Evolutionary conservation across 2,113 vertebrate species (phyloP).

Genomic region (Chaetura pelagica): DNA sequence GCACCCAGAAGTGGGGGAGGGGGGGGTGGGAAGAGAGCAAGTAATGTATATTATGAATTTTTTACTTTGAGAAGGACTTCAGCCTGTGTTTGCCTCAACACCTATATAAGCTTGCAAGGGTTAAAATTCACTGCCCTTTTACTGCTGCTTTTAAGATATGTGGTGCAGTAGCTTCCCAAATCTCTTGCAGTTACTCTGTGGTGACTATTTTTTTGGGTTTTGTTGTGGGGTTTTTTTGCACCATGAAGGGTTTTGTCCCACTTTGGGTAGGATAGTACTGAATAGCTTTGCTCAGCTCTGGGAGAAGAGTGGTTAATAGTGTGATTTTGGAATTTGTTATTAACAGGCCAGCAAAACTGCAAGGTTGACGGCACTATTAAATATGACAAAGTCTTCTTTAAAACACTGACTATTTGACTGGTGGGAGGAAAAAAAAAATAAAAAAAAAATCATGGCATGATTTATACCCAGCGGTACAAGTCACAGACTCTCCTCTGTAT

Average conservation of each 20-base stretch:
- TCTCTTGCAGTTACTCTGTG: neutral
- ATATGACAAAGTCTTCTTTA: conserved; percentile 72
- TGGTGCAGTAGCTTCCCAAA: neutral
- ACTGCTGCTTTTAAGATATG: neutral
- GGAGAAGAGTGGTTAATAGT: conserved; percentile 21
- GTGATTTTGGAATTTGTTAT: conserved; percentile 55
- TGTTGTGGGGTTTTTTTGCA: neutral
- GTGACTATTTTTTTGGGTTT: neutral
- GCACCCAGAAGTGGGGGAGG: neutral
- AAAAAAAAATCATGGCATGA: conserved; percentile 15
- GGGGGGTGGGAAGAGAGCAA: too few species aligned
- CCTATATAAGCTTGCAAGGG: neutral
- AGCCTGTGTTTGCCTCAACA: neutral
- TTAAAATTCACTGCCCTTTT: neutral
- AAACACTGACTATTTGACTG: conserved; percentile 61
- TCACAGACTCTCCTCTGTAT: conserved; percentile 45
- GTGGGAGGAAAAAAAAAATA: neutral
- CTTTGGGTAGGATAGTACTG: neutral
- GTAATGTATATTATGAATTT: neutral
- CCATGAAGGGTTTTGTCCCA: neutral
- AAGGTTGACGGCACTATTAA: conserved; percentile 72
- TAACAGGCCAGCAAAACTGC: conserved; percentile 45
- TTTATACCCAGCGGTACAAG: conserved; percentile 46
- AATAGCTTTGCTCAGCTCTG: neutral
- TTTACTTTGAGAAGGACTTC: conserved; percentile 9